Evolutionary conservation across 2,113 vertebrate genomes (phyloP).

Genomic region (Hippoglossus stenolepis): DNA sequence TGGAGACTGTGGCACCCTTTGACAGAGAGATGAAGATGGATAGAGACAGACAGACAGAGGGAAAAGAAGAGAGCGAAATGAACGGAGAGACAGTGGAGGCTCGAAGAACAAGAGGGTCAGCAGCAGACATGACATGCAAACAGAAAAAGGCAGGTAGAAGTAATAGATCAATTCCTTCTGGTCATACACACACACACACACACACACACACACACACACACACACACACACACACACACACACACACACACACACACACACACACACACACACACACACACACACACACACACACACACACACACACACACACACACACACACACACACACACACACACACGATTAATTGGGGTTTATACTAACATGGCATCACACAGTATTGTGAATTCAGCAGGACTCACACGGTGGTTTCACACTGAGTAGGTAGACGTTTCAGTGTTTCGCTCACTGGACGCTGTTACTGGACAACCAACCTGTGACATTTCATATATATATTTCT

Average conservation of each 20-base stretch:
- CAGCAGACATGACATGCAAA: conserved; percentile 11
- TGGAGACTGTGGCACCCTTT: conserved; percentile 61
- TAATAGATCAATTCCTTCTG: background rate
- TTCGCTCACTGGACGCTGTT: background rate
- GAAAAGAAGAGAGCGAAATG: conserved; percentile 27
- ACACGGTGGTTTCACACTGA: background rate
- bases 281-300: no score
- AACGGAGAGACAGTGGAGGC: conserved; percentile 23
- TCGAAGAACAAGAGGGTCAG: conserved; percentile 35
- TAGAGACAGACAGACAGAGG: conserved; percentile 30
- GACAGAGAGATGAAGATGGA: conserved; percentile 51
- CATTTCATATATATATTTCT: no score
- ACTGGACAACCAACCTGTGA: no score
- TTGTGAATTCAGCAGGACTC: conserved; percentile 2
- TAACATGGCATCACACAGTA: background rate
- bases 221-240: no score
- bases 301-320: no score
- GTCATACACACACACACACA: no score
- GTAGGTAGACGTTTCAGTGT: background rate
- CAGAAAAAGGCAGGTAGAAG: background rate
- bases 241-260: no score
- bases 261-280: no score
- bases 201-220: no score
- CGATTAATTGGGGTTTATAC: conserved; percentile 4
- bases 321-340: background rate